phyloP scores from a whole-genome alignment of 2,888 invertebrate species.

The Shargacucullia verbasci region DNA sequence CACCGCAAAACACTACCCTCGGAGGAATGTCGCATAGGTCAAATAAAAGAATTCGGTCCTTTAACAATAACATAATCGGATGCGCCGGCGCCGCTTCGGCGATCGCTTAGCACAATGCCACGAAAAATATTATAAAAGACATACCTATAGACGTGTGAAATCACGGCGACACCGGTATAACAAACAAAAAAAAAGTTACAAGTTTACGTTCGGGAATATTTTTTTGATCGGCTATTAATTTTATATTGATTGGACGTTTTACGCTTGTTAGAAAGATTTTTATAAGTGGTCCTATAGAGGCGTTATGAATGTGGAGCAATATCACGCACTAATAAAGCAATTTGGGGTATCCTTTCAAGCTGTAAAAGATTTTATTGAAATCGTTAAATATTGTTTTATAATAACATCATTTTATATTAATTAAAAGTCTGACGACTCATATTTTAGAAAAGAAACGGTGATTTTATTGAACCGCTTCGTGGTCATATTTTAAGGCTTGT shows the following conservation, averaged over 20 bases:
- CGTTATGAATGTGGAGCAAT: conserved; percentile 48
- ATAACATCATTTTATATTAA: conserved; percentile 34
- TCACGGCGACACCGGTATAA: conserved; percentile 76
- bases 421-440: conserved; percentile 26
- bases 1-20: conserved; percentile 76
- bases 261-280: conserved; percentile 60
- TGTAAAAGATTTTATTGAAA: conserved; percentile 52
- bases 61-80: conserved; percentile 86
- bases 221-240: conserved; percentile 59
- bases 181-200: conserved; percentile 62
- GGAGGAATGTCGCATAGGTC: conserved; percentile 80
- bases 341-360: conserved; percentile 41
- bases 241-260: conserved; percentile 59
- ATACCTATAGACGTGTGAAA: conserved; percentile 80
- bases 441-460: conserved; percentile 12
- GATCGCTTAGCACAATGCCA: conserved; percentile 71
- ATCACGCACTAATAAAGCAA: conserved; percentile 53
- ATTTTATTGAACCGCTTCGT: conserved; percentile 14
- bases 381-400: conserved; percentile 44
- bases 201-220: conserved; percentile 53
- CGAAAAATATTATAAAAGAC: conserved; percentile 78
- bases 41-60: conserved; percentile 84
- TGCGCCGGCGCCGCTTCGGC: conserved; percentile 84
- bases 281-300: conserved; percentile 51
- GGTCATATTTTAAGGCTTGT: conserved; percentile 20